Base-by-base conservation (phyloP, 1,140 invertebrate species). In the Papilio helenus region DNA sequence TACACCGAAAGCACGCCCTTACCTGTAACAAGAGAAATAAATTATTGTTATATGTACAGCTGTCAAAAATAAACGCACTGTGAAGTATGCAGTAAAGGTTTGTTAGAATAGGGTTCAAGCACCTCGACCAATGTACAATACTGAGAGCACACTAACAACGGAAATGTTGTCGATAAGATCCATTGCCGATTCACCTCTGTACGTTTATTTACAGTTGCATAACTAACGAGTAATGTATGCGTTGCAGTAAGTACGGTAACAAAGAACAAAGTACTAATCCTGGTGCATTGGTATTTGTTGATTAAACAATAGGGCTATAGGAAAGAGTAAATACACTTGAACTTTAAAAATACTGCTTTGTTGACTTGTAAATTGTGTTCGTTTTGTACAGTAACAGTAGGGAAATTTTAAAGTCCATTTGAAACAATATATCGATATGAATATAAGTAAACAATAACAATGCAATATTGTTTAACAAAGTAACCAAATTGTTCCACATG, bases 11-110 rank as follows among this genome's bases (percentile, higher is more conserved):
- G 46, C 76, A 68, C 73, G 74, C 78, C 82, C 82, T 88, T 90
- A 90, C 89, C 89, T 90, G 89, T 76, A 89, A 89, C 89, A 90
- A 90, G 79, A 88, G 84, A 87, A 74, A 79, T 80, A 84, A 85
- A 81, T 83, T 83, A 81, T 86, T 82, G 83, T 86, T 84, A 85
- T 79, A 81, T 76, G 81, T 83, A 83, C 86, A 81, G 82, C 76
- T 83, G 76, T 77, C 68, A 79, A 74, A 82, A 83, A 73, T 74
- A 82, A 80, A 49, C 81, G 51, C 81, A 80, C 61, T 77, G 61
- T 79, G 51, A 79, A 79, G 39, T 79, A 82, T 76, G 79, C 46
- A 81, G 79, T 80, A 72, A 79, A 79, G 51, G 78, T 82, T 80
- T 83, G 79, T 81, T 82, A 79, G 73, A 79, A 39, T 8, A 80